A percentile compares a stretch with the other conserved stretches of the same genome.
phyloP scores from a whole-genome alignment of 2,113 vertebrate species.

The Ardeotis arabs region DNA sequence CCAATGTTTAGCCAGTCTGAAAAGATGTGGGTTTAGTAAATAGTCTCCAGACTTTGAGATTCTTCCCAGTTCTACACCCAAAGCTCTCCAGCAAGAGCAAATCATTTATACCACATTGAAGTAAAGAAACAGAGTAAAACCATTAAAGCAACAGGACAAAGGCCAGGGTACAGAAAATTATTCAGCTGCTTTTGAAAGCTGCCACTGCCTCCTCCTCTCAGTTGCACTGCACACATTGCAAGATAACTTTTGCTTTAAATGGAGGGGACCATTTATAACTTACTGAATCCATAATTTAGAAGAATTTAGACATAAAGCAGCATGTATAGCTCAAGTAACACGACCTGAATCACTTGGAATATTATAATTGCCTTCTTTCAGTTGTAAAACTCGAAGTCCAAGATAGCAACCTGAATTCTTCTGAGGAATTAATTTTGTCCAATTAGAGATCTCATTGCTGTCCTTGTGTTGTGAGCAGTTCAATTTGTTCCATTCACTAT shows the following conservation, averaged over 20 bases:
- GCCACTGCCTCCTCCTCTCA: not conserved
- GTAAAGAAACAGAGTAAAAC: not conserved
- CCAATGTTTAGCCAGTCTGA: not conserved
- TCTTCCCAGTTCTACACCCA: constrained; percentile 5
- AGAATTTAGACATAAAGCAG: not conserved
- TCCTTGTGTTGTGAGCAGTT: not conserved
- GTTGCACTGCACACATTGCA: not conserved
- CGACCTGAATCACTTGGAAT: not conserved
- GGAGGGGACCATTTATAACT: not conserved
- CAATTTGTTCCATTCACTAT: constrained; percentile 37
- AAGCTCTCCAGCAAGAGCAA: not conserved
- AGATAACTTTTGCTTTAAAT: not conserved
- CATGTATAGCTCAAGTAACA: not conserved
- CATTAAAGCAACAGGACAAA: not conserved
- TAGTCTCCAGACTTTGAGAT: constrained; percentile 30
- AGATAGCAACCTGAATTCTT: not conserved
- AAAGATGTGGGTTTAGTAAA: constrained; percentile 42
- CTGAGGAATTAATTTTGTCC: constrained; percentile 12
- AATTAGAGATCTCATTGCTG: not conserved
- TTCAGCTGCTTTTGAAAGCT: constrained; percentile 3
- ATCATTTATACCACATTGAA: not conserved
- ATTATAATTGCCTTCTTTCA: not conserved
- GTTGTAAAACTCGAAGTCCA: not conserved
- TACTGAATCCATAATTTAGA: not conserved
- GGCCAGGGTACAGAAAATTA: not conserved